phyloP scores from a whole-genome alignment of 2,797 vertebrate species.

The Gymnocypris eckloni region DNA sequence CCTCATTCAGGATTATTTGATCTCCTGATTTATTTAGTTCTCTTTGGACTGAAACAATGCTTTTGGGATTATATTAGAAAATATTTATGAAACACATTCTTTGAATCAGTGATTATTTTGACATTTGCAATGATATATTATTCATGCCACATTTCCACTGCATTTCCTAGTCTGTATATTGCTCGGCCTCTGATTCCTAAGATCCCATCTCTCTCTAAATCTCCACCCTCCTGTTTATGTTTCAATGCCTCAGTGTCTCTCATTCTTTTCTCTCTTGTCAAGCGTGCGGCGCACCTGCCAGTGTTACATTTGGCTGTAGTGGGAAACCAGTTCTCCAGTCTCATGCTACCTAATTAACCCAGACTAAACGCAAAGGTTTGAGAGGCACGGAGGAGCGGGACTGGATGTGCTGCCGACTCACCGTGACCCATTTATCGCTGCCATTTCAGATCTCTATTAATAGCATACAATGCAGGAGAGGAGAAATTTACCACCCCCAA shows the following conservation, averaged over 20 bases:
- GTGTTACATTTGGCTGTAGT: not conserved
- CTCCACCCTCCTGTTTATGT: not conserved
- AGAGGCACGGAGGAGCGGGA: not conserved
- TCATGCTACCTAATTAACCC: conserved; percentile 46
- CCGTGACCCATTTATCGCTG: conserved; percentile 54
- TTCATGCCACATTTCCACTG: not conserved
- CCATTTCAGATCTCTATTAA: conserved; percentile 48
- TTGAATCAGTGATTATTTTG: not conserved
- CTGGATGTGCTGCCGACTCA: conserved; percentile 24
- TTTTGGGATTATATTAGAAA: conserved; percentile 8
- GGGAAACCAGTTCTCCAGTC: conserved; percentile 3
- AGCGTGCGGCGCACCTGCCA: not conserved
- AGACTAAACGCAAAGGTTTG: conserved; percentile 27
- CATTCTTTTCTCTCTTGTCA: not conserved
- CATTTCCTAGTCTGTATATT: not conserved
- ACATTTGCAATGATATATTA: not conserved
- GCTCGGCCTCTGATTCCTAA: not conserved
- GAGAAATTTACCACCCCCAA: not conserved
- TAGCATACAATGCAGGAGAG: conserved; percentile 45
- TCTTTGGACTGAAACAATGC: not conserved
- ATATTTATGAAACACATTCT: not conserved
- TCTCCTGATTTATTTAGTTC: not conserved
- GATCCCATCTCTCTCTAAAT: not conserved
- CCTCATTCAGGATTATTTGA: not conserved
- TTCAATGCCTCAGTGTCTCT: not conserved